Percentiles rank a stretch among this genome's conserved stretches.
Evolutionary conservation across 2,888 invertebrate species (phyloP).

Genomic region (Lapara coniferarum): DNA sequence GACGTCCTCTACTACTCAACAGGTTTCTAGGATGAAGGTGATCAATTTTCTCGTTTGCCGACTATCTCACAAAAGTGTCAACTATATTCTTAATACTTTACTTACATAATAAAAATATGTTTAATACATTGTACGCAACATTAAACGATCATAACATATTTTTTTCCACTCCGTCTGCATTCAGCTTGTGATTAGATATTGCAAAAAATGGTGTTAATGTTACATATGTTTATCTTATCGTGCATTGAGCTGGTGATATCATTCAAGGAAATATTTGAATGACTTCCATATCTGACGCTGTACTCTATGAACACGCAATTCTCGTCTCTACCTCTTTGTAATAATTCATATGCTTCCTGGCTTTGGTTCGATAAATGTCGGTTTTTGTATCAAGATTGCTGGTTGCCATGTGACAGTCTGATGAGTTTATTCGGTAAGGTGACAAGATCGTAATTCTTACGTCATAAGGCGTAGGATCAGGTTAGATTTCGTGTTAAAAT

Average conservation of each 20-base stretch:
- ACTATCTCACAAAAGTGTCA: no score
- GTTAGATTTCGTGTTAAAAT: no score
- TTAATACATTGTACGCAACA: background rate
- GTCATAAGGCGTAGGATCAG: no score
- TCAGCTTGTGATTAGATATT: slow-evolving; percentile 2
- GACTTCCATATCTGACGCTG: slow-evolving; percentile 3
- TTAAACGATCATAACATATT: background rate
- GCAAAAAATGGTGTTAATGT: slow-evolving; percentile 20
- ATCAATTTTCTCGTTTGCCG: no score
- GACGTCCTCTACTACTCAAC: no score
- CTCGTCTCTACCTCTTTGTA: background rate
- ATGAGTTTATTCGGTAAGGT: background rate
- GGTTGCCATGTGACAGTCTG: background rate
- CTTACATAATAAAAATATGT: background rate
- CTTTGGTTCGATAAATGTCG: background rate
- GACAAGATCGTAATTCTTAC: background rate
- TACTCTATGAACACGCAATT: background rate
- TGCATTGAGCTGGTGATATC: slow-evolving; percentile 9
- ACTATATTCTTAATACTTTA: no score
- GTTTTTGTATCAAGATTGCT: background rate
- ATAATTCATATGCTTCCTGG: no score
- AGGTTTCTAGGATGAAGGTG: no score
- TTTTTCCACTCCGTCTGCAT: background rate
- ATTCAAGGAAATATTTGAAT: slow-evolving; percentile 22
- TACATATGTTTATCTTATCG: slow-evolving; percentile 20